Conservation (phyloP, 2,113 vertebrate genomes). For the Struthidea cinerea region DNA sequence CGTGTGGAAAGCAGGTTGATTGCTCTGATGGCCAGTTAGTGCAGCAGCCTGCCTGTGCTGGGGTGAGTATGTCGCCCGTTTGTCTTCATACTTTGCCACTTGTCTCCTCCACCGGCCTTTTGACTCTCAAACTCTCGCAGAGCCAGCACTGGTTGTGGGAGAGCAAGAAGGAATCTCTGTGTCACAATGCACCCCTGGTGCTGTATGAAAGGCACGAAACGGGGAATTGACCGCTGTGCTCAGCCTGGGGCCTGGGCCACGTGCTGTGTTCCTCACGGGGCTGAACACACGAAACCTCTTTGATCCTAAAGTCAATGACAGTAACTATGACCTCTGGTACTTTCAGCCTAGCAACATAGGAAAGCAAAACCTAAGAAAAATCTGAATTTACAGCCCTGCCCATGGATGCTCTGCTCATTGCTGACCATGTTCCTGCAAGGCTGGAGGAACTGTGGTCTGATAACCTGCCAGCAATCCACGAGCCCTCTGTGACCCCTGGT, state of each 20-base stretch:
- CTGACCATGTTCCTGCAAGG: not conserved
- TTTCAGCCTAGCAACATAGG: not conserved
- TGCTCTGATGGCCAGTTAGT: too few relatives aligned
- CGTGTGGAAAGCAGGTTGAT: fast-evolving
- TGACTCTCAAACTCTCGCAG: not conserved
- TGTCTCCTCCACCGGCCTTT: not conserved
- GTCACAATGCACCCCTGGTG: not conserved
- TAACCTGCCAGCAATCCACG: fast-evolving
- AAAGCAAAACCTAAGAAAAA: not conserved
- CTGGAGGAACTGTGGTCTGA: not conserved
- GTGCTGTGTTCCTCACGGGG: fast-evolving
- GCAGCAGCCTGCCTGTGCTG: not conserved
- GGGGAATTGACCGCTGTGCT: not conserved
- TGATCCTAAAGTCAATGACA: not conserved
- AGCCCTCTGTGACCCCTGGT: not conserved
- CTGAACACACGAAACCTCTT: not conserved
- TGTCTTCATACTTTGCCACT: not conserved
- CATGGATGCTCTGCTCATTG: not conserved
- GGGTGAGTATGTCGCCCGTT: fast-evolving
- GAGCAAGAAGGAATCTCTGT: not conserved
- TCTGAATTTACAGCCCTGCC: not conserved
- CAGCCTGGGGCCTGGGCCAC: fast-evolving
- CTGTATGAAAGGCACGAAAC: not conserved
- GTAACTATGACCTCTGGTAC: not conserved
- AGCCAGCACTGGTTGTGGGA: not conserved